Evolutionary conservation across 2,888 invertebrate species (phyloP).

Genomic region (Archips crataeganus): DNA sequence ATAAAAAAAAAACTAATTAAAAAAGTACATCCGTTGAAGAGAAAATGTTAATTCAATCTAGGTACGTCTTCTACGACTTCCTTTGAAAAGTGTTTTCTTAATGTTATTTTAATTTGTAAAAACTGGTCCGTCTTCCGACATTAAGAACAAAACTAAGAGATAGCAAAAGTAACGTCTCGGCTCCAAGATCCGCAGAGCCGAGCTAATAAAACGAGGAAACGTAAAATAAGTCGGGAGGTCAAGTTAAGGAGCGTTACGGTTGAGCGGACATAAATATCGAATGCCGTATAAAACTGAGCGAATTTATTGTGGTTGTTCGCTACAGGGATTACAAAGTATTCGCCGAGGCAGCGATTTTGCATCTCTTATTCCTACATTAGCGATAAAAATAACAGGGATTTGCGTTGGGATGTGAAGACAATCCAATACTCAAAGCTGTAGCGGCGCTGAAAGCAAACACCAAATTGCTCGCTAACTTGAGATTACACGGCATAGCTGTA

Average conservation of each 20-base stretch:
- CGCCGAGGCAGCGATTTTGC: conserved; percentile 20
- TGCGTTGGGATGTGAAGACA: conserved; percentile 51
- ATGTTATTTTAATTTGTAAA: conserved; percentile 10
- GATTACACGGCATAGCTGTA: conserved; percentile 66
- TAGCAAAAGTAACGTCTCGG: conserved; percentile 33
- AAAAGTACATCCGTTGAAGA: neutral
- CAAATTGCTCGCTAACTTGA: conserved; percentile 78
- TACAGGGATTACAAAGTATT: conserved; percentile 40
- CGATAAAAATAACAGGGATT: conserved; percentile 29
- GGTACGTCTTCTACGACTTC: neutral
- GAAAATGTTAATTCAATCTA: neutral
- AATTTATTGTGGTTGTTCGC: conserved; percentile 39
- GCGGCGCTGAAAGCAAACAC: conserved; percentile 73
- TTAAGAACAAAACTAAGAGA: conserved; percentile 5
- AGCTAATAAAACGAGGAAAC: conserved; percentile 40
- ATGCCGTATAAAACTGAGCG: conserved; percentile 43
- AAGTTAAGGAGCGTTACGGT: conserved; percentile 40
- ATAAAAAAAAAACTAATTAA: neutral
- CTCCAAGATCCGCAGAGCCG: conserved; percentile 34
- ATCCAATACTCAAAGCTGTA: conserved; percentile 66
- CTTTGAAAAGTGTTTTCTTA: neutral
- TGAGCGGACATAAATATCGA: conserved; percentile 42
- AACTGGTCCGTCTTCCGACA: neutral
- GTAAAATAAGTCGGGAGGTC: conserved; percentile 42
- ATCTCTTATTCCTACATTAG: conserved; percentile 17